phyloP scores from a whole-genome alignment of 2,888 invertebrate species.

The Biston stratarius region DNA sequence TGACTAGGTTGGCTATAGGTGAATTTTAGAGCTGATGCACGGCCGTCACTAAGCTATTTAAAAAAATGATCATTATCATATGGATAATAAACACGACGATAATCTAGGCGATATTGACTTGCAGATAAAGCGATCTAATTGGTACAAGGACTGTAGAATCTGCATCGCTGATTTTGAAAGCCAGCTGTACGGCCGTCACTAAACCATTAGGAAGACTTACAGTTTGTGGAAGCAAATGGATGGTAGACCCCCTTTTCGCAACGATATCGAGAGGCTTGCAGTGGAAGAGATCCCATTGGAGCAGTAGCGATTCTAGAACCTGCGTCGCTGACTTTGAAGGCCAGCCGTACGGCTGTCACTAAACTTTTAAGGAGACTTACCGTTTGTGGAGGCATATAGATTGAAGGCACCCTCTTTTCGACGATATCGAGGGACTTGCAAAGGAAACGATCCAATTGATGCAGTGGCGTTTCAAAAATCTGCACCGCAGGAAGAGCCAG shows the following conservation, averaged over 20 bases:
- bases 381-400: slow-evolving; percentile 94
- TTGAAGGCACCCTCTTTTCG: slow-evolving; percentile 93
- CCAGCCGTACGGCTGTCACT: background rate
- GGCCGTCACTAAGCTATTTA: too few species aligned
- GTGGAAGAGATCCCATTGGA: slow-evolving; percentile 90
- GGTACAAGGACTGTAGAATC: too few species aligned
- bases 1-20: too few species aligned
- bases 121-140: too few species aligned
- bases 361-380: slow-evolving; percentile 80
- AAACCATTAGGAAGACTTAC: slow-evolving; percentile 80
- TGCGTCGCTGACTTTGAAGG: slow-evolving; percentile 81
- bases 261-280: slow-evolving; percentile 94
- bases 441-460: slow-evolving; percentile 90
- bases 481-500: slow-evolving; percentile 91
- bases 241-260: slow-evolving; percentile 93
- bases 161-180: too few species aligned
- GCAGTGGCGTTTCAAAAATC: slow-evolving; percentile 90
- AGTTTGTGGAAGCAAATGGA: slow-evolving; percentile 94
- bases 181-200: background rate
- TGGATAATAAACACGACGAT: too few species aligned
- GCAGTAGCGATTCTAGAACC: slow-evolving; percentile 90
- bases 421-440: slow-evolving; percentile 94
- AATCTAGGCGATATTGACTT: too few species aligned
- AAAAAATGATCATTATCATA: too few species aligned
- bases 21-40: too few species aligned